Percentiles rank a stretch among this genome's conserved stretches.
Conservation (phyloP, 2,888 invertebrate species). For the Drosophila anomelani region DNA sequence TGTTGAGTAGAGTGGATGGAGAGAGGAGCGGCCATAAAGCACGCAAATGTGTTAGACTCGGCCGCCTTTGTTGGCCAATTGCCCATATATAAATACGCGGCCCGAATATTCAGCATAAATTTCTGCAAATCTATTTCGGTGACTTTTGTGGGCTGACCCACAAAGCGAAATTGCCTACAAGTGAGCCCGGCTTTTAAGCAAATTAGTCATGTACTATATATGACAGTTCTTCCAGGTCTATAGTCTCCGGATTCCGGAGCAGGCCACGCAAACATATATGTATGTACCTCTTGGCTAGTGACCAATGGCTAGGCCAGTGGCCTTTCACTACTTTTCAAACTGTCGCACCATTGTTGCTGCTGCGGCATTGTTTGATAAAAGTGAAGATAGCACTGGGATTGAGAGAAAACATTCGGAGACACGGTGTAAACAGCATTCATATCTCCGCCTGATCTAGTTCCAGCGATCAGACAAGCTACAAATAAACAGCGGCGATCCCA, state of each 20-base stretch:
- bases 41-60: conserved; percentile 71
- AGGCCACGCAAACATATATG: not conserved
- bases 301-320: conserved; percentile 14
- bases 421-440: conserved; percentile 62
- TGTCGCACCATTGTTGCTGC: conserved; percentile 43
- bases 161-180: conserved; percentile 16
- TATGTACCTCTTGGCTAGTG: conserved; percentile 4
- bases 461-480: conserved; percentile 43
- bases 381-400: conserved; percentile 51
- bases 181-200: conserved; percentile 41
- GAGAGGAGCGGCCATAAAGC: conserved; percentile 52
- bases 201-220: conserved; percentile 44
- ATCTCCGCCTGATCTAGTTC: conserved; percentile 63
- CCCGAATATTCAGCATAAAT: conserved; percentile 65
- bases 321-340: conserved; percentile 48
- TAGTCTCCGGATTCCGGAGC: not conserved
- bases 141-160: conserved; percentile 59
- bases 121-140: conserved; percentile 59
- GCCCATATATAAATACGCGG: conserved; percentile 63
- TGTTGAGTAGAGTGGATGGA: conserved; percentile 45
- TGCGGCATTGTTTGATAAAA: conserved; percentile 50
- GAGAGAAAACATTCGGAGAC: conserved; percentile 59
- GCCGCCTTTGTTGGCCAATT: conserved; percentile 73
- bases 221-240: conserved; percentile 11
- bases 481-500: conserved; percentile 55